Evolutionary conservation across 2,113 vertebrate species (phyloP).

Genomic region (Atrichornis clamosus): DNA sequence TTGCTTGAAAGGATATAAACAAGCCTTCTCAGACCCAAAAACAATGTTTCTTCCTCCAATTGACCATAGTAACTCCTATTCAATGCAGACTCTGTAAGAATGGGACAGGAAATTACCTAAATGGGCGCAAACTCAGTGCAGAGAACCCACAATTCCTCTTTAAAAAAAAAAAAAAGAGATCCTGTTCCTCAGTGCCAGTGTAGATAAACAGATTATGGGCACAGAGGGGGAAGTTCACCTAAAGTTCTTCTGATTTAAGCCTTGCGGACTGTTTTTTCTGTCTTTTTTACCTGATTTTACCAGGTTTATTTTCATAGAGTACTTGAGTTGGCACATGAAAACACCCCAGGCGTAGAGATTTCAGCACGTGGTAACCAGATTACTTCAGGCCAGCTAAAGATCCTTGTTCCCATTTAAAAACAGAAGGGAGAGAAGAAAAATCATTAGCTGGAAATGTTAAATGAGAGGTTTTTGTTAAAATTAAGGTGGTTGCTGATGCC

Average conservation of each 20-base stretch:
- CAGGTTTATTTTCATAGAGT: not conserved
- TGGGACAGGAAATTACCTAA: conserved; percentile 29
- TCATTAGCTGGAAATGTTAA: accelerated
- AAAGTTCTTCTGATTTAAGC: not conserved
- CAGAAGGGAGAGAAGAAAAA: not conserved
- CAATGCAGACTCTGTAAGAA: not conserved
- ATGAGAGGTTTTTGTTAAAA: accelerated
- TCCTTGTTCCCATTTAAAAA: not conserved
- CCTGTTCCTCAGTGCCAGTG: not conserved
- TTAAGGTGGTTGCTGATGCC: not conserved
- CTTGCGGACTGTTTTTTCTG: not conserved
- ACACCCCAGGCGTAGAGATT: accelerated
- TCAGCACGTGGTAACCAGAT: not conserved
- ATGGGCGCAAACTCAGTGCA: not conserved
- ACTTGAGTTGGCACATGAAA: not conserved
- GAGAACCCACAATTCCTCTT: not conserved
- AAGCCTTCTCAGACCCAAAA: not conserved
- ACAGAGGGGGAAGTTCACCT: not conserved
- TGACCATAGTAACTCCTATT: not conserved
- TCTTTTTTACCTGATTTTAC: not conserved
- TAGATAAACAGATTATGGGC: not conserved
- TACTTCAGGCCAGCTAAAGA: too few species aligned
- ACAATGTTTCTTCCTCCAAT: conserved; percentile 57
- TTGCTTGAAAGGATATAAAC: not conserved
- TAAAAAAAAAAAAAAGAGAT: not conserved